These are phyloP conservation scores for Chydorus sphaericus DNA, from an alignment of 2,888 invertebrate species.

Conservation along the genomic window DNA sequence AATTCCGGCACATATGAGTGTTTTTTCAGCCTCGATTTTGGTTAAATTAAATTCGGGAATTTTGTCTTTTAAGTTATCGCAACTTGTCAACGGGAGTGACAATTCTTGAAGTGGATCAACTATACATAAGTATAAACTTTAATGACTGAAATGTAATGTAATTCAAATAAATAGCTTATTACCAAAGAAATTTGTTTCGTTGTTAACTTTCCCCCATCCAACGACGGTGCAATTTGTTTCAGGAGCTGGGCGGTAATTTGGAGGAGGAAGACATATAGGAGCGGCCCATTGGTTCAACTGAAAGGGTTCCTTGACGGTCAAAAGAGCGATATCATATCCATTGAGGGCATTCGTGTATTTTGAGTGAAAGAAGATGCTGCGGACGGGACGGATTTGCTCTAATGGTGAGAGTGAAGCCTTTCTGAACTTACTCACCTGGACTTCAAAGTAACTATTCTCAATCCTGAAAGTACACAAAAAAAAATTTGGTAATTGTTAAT, in stretches of 20 bases:
- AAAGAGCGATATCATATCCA: conserved; percentile 58
- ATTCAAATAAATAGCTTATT: conserved; percentile 46
- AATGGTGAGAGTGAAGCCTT: conserved; percentile 62
- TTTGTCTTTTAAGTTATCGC: no score
- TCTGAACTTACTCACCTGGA: conserved; percentile 61
- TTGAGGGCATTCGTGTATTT: conserved; percentile 46
- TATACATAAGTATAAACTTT: conserved; percentile 29
- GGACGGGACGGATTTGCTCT: conserved; percentile 50
- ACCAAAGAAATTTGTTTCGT: no score
- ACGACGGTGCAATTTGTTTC: conserved; percentile 55
- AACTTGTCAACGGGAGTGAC: conserved; percentile 45
- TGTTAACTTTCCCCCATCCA: conserved; percentile 78
- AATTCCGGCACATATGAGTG: conserved; percentile 65
- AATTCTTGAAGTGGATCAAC: conserved; percentile 72
- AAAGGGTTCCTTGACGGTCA: conserved; percentile 46
- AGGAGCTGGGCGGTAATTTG: conserved; percentile 45
- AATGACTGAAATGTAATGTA: conserved; percentile 38
- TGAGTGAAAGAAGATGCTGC: conserved; percentile 49
- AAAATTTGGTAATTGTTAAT: no score
- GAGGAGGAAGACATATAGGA: conserved; percentile 56
- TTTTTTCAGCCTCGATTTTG: conserved; percentile 33
- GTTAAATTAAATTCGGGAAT: no score
- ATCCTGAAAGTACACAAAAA: conserved; percentile 35
- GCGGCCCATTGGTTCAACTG: conserved; percentile 65
- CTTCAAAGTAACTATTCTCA: conserved; percentile 54